Evolutionary conservation across 1,140 invertebrate genomes (phyloP).

Genomic region (Drosophila orosa): DNA sequence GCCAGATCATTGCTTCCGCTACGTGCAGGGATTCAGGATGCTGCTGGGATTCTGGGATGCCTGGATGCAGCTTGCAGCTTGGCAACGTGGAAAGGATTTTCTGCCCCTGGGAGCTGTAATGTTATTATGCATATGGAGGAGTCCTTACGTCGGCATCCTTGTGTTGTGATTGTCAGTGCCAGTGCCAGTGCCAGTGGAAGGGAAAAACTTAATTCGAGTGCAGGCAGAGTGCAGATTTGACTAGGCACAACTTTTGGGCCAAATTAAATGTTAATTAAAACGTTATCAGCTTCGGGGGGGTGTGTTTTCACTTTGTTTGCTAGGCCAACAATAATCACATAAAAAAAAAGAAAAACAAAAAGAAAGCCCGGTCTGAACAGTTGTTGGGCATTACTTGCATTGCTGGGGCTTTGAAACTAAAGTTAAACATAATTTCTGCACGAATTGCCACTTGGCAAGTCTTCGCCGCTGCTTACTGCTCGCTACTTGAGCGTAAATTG

Average conservation of each 20-base stretch:
- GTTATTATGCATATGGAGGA: conserved; percentile 65
- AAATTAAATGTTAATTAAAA: conserved; percentile 83
- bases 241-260: conserved; percentile 51
- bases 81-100: conserved; percentile 32
- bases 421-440: conserved; percentile 82
- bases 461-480: conserved; percentile 42
- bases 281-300: conserved; percentile 50
- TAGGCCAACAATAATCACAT: neutral
- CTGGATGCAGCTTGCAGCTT: conserved; percentile 16
- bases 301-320: conserved; percentile 8
- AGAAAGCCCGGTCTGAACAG: conserved; percentile 33
- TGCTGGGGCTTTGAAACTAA: conserved; percentile 72
- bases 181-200: conserved; percentile 43
- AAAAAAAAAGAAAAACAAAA: neutral
- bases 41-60: conserved; percentile 15
- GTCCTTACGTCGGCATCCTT: conserved; percentile 42
- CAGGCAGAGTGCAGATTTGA: conserved; percentile 24
- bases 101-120: conserved; percentile 48
- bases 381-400: conserved; percentile 41
- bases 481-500: conserved; percentile 77
- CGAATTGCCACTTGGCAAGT: conserved; percentile 74
- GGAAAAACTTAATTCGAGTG: conserved; percentile 48
- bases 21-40: conserved; percentile 72
- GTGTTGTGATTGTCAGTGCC: conserved; percentile 61
- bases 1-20: conserved; percentile 81